Evolutionary conservation across 2,113 vertebrate genomes (phyloP).

Genomic region (Muntiacus reevesi): DNA sequence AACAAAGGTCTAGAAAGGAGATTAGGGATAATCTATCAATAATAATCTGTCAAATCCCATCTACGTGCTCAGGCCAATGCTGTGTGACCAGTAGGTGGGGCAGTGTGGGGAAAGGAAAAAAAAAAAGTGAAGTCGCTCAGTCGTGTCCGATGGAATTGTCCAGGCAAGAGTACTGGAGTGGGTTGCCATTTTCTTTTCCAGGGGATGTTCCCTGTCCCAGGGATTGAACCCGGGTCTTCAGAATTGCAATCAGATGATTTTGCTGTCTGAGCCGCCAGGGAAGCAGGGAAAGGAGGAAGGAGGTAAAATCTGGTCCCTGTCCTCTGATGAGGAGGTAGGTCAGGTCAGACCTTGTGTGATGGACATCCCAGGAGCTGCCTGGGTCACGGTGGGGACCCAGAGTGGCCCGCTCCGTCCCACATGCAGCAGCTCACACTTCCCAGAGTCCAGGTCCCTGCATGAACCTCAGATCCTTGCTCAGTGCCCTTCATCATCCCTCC

Average conservation of each 20-base stretch:
- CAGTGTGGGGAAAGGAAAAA: background rate
- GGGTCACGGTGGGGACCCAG: background rate
- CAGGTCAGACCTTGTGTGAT: too few relatives aligned
- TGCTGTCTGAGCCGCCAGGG: background rate
- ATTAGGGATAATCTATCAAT: background rate
- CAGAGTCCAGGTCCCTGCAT: background rate
- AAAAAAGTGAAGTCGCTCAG: background rate
- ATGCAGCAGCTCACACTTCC: background rate
- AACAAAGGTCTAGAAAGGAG: background rate
- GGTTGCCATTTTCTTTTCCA: background rate
- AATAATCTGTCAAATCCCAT: background rate
- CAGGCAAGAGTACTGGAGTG: background rate
- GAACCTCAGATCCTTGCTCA: background rate
- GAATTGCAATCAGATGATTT: background rate
- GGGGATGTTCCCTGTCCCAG: background rate
- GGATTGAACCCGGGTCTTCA: background rate
- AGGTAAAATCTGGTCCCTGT: accelerated
- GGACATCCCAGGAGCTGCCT: background rate
- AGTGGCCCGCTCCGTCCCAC: background rate
- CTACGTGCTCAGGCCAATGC: background rate
- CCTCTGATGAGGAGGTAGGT: background rate
- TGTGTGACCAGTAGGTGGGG: background rate
- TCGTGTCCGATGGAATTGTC: background rate
- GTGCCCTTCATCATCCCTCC: background rate
- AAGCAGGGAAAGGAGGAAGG: background rate